Percentiles rank a stretch among this genome's conserved stretches.
These are phyloP conservation scores for Lamellibrachia columna DNA, from an alignment of 2,888 invertebrate genomes.

Conservation along the genomic window DNA sequence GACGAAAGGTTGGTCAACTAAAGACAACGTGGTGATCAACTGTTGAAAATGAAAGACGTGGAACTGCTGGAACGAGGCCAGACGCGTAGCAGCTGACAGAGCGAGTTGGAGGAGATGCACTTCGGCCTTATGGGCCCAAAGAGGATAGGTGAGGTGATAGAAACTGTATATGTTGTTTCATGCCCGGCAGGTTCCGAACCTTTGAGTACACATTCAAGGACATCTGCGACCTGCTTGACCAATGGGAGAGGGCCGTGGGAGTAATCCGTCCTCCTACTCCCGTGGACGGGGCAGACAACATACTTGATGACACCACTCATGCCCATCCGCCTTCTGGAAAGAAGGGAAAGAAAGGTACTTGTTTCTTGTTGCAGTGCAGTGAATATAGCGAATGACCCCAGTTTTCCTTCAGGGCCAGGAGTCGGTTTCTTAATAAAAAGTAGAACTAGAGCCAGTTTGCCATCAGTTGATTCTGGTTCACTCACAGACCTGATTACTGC, in stretches of 20 bases:
- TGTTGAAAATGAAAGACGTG: too few species aligned
- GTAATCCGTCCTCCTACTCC: slow-evolving; percentile 59
- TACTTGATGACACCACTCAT: slow-evolving; percentile 41
- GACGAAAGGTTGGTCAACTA: too few species aligned
- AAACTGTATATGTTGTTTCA: background rate
- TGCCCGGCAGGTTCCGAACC: slow-evolving; percentile 58
- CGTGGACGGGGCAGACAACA: slow-evolving; percentile 35
- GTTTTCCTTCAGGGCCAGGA: too few species aligned
- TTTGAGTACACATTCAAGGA: slow-evolving; percentile 62
- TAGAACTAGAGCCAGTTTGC: too few species aligned
- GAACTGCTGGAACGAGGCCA: too few species aligned
- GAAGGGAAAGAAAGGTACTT: slow-evolving; percentile 49
- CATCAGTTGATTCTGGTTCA: too few species aligned
- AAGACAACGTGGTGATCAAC: too few species aligned
- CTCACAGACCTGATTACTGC: too few species aligned
- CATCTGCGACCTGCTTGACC: slow-evolving; percentile 60
- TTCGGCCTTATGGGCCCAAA: too few species aligned
- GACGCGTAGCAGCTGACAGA: background rate
- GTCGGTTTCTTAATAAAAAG: too few species aligned
- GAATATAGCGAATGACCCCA: too few species aligned
- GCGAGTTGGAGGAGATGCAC: too few species aligned
- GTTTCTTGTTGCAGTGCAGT: background rate
- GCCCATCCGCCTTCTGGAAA: slow-evolving; percentile 57
- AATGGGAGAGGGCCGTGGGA: slow-evolving; percentile 63
- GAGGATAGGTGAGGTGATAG: background rate